phyloP scores from a whole-genome alignment of 2,888 invertebrate genomes.

The Criorhina ranunculi region DNA sequence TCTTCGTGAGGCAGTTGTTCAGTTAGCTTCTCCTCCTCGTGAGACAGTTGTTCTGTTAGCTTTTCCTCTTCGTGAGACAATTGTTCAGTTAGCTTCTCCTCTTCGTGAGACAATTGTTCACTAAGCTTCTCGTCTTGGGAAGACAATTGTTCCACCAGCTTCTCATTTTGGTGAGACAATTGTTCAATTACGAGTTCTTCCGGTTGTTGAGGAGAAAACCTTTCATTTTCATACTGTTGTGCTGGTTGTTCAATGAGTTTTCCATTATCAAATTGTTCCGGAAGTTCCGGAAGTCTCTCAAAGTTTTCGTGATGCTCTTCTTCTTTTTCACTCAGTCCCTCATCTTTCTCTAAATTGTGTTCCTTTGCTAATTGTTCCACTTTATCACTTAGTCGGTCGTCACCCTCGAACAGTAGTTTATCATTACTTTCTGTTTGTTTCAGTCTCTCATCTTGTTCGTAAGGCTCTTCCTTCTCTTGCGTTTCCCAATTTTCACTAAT shows the following conservation, averaged over 20 bases:
- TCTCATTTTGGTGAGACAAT: neutral
- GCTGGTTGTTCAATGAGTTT: neutral
- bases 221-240: neutral
- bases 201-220: neutral
- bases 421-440: neutral
- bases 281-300: neutral
- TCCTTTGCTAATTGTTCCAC: slow-evolving; percentile 7
- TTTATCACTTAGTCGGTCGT: slow-evolving; percentile 51
- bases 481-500: neutral
- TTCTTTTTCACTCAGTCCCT: slow-evolving; percentile 25
- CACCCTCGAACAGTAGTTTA: slow-evolving; percentile 19
- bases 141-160: neutral
- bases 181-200: neutral
- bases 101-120: neutral
- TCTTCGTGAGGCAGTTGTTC: neutral
- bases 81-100: neutral
- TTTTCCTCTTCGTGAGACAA: neutral
- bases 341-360: slow-evolving; percentile 17
- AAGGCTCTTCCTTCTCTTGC: neutral
- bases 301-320: slow-evolving; percentile 3
- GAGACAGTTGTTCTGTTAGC: neutral
- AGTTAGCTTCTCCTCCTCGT: neutral
- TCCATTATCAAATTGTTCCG: neutral
- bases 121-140: neutral
- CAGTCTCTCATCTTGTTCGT: neutral